Evolutionary conservation across 2,888 invertebrate species (phyloP), one percentile per base, ranked within the genome.

Genomic region (Melanotus villosus): DNA sequence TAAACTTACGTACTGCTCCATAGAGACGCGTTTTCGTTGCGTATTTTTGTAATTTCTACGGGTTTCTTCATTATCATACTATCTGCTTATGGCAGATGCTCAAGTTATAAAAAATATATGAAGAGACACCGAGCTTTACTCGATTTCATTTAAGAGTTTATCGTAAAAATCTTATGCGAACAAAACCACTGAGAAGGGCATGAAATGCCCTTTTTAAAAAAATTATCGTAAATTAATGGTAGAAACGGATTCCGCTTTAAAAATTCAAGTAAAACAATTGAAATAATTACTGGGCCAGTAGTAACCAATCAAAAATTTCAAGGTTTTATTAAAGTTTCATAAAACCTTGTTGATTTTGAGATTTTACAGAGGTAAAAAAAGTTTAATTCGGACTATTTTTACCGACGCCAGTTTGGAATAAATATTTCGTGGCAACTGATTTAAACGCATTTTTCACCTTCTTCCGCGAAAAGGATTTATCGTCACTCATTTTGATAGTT

Each of bases 61-160:
- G 68, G 67, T 67, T 66, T 69, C 72, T 71, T 72, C 74, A 74
- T 74, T 74, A 72, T 72, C 72, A 72, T 74, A 70, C 68, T 66
- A 66, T 64, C 72, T 72, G 70, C 58, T 65, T 47, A 50, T 50
- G 50, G 58, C 65, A 65, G 65, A 65, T 65, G 64, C 56, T 56
- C 38, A 43, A 64, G 64, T 64, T 64, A 56, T 64, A 64, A 64
- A 64, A 64, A 64, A 65, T 57, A 57, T 65, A 65, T 57, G 45
- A 56, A 65, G 41, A 62, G 52, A 36, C 52, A 38, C 63, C 34
- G 26, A 36, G 60, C 50, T 52, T 30, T 62, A 18, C 50, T 23
- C 50, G 47, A 50, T 50, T 62, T 62, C 62, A 47, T 62, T 47
- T 52, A 38, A 21, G 52, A 52, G 52, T 60, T 60, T 62, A 62